phyloP scores from a whole-genome alignment of 1,140 invertebrate genomes.

The Pachypsylla venusta region DNA sequence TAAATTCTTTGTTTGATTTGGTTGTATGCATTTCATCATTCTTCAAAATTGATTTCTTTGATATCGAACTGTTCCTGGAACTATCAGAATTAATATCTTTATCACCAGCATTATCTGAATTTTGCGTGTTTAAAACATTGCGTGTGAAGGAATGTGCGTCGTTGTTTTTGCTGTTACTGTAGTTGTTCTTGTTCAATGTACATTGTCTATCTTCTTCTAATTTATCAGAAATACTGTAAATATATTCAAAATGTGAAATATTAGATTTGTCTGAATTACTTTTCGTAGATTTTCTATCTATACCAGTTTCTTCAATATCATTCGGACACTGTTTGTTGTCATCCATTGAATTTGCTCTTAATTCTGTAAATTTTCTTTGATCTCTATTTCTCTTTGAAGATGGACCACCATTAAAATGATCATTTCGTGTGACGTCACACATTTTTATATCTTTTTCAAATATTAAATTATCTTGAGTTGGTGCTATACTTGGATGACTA shows the following conservation, averaged over 20 bases:
- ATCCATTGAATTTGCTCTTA: not conserved
- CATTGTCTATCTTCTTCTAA: not conserved
- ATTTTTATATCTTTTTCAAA: too few relatives aligned
- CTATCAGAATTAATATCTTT: not conserved
- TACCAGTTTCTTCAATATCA: not conserved
- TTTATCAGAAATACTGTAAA: constrained; percentile 7
- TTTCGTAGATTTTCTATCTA: not conserved
- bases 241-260: constrained; percentile 8
- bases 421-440: not conserved
- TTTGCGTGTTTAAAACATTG: not conserved
- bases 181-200: not conserved
- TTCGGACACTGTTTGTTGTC: not conserved
- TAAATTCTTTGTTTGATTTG: not conserved
- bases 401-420: not conserved
- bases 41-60: not conserved
- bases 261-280: not conserved
- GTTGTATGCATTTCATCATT: not conserved
- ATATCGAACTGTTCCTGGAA: not conserved
- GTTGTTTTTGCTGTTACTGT: too few relatives aligned
- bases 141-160: constrained; percentile 3
- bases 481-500: not conserved
- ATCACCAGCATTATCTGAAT: not conserved
- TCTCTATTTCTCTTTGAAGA: not conserved
- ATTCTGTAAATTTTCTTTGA: not conserved
- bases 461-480: not conserved